Conservation (phyloP, 2,797 vertebrate genomes). For the Cryptoblepharus egeriae region DNA sequence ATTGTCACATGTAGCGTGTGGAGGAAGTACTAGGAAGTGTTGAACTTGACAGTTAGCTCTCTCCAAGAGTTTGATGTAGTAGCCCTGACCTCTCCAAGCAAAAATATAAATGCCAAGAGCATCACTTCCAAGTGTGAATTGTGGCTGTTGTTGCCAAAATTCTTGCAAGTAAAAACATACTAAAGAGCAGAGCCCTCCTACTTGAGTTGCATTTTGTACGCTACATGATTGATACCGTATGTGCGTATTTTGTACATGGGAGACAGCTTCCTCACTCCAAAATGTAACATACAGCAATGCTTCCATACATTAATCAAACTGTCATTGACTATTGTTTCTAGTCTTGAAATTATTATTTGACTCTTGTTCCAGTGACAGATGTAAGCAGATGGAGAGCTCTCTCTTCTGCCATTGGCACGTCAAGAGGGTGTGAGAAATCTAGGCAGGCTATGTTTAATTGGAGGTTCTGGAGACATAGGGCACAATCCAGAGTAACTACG, state of each 20-base stretch:
- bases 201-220: background rate
- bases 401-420: constrained; percentile 26
- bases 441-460: constrained; percentile 51
- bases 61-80: constrained; percentile 34
- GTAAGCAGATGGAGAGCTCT: constrained; percentile 36
- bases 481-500: too few species aligned
- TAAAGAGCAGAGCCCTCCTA: background rate
- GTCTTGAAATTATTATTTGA: constrained; percentile 17
- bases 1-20: background rate
- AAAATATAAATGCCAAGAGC: background rate
- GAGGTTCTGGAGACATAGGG: constrained; percentile 40
- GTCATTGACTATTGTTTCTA: constrained; percentile 29
- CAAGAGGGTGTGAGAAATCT: constrained; percentile 50
- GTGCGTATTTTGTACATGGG: background rate
- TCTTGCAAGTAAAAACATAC: background rate
- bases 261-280: background rate
- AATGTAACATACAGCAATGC: background rate
- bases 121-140: background rate
- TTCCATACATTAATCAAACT: constrained; percentile 1
- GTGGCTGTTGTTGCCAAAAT: background rate
- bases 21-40: background rate
- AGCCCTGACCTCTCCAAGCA: background rate
- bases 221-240: background rate
- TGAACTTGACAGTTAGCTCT: constrained; percentile 17
- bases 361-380: constrained; percentile 36